Evolutionary conservation across 2,797 vertebrate genomes (phyloP).

Genomic region (Propithecus perrieri): DNA sequence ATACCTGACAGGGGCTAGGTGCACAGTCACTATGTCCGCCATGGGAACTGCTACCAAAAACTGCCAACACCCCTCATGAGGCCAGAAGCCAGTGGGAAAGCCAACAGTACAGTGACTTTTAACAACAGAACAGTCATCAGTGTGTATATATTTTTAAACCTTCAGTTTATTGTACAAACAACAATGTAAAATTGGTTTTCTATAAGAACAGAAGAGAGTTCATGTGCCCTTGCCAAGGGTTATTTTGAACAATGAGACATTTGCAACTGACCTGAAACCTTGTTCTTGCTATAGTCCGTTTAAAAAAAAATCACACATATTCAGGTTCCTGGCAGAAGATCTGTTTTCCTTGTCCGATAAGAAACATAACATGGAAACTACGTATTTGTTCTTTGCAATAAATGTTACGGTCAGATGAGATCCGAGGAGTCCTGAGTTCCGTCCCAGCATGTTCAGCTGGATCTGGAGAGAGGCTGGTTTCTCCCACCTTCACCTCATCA

Average conservation of each 20-base stretch:
- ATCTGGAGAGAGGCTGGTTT: background rate
- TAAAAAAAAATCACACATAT: background rate
- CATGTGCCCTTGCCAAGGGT: background rate
- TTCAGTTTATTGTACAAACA: background rate
- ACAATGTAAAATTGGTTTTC: background rate
- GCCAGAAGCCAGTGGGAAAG: background rate
- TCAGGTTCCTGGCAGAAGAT: background rate
- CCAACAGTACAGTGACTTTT: background rate
- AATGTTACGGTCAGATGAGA: background rate
- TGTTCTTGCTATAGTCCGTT: background rate
- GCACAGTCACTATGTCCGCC: background rate
- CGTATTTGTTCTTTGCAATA: background rate
- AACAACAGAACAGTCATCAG: background rate
- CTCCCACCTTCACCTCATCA: background rate
- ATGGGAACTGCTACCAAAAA: background rate
- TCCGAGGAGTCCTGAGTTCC: background rate
- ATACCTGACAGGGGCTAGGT: background rate
- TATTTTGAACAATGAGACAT: background rate
- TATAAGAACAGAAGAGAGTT: background rate
- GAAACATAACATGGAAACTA: background rate
- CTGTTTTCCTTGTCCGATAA: slow-evolving; percentile 24
- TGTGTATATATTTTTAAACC: background rate
- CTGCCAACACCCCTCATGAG: background rate
- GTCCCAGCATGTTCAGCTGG: background rate
- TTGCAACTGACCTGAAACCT: background rate